A percentile compares a stretch with the other conserved stretches of the same genome.
phyloP scores from a whole-genome alignment of 1,140 invertebrate genomes.

The Scaptomyza montana region DNA sequence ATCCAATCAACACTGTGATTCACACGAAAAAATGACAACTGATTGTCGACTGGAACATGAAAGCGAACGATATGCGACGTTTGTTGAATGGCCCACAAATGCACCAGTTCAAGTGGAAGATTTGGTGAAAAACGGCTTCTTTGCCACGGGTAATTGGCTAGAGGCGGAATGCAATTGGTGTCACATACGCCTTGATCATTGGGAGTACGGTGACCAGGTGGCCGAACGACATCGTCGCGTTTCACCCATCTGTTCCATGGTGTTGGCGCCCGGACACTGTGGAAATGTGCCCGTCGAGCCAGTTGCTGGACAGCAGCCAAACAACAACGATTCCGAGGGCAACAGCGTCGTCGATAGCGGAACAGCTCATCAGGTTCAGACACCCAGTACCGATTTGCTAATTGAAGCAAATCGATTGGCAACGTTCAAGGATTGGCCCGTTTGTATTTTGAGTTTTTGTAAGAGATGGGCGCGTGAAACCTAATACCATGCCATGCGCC shows the following conservation, averaged over 20 bases:
- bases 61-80: slow-evolving; percentile 88
- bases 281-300: slow-evolving; percentile 86
- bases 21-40: slow-evolving; percentile 40
- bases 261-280: slow-evolving; percentile 85
- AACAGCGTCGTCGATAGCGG: slow-evolving; percentile 56
- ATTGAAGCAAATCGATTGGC: slow-evolving; percentile 79
- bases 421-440: slow-evolving; percentile 88
- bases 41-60: slow-evolving; percentile 80
- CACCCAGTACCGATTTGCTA: slow-evolving; percentile 56
- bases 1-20: background rate
- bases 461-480: no score
- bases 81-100: slow-evolving; percentile 89
- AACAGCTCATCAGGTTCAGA: slow-evolving; percentile 10
- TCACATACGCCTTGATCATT: slow-evolving; percentile 88
- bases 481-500: no score
- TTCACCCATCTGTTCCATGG: slow-evolving; percentile 89
- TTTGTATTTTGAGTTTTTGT: slow-evolving; percentile 68
- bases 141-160: slow-evolving; percentile 87
- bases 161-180: slow-evolving; percentile 92
- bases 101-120: slow-evolving; percentile 86
- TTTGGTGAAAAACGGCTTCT: slow-evolving; percentile 93
- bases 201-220: slow-evolving; percentile 89
- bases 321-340: slow-evolving; percentile 47
- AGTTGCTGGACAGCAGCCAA: background rate
- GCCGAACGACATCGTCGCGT: slow-evolving; percentile 76